A percentile compares a stretch with the other conserved stretches of the same genome.
Conservation (phyloP, 1,140 invertebrate species). For the Drosophila insularis region DNA sequence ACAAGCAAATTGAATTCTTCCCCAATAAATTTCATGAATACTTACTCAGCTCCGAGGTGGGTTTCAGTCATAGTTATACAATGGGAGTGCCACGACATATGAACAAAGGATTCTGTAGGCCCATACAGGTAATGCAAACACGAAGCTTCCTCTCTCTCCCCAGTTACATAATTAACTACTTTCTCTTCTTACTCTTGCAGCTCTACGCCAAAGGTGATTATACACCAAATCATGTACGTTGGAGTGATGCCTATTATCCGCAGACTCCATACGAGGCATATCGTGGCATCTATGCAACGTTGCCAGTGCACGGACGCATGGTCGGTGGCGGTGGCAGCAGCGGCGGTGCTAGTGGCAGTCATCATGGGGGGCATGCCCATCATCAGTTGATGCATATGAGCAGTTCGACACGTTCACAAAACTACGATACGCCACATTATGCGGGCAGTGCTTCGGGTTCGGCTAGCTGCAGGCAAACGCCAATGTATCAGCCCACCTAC, state of each 20-base stretch:
- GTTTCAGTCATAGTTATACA: slow-evolving; percentile 93
- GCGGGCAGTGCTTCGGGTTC: slow-evolving; percentile 74
- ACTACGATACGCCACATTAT: slow-evolving; percentile 80
- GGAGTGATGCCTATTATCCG: slow-evolving; percentile 81
- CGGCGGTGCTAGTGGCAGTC: slow-evolving; percentile 63
- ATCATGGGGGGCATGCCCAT: slow-evolving; percentile 44
- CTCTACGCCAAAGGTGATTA: slow-evolving; percentile 82
- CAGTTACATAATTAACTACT: background rate
- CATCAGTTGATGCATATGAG: slow-evolving; percentile 53
- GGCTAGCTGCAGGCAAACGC: slow-evolving; percentile 78
- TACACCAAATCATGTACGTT: slow-evolving; percentile 80
- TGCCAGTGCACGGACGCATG: slow-evolving; percentile 58
- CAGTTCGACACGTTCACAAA: slow-evolving; percentile 76
- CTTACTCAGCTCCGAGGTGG: slow-evolving; percentile 93
- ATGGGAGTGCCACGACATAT: slow-evolving; percentile 92
- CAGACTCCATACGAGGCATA: slow-evolving; percentile 81
- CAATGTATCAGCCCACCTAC: slow-evolving; percentile 80
- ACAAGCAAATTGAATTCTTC: slow-evolving; percentile 92
- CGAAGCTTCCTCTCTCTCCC: too few species aligned
- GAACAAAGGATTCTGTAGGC: slow-evolving; percentile 94
- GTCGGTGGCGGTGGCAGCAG: slow-evolving; percentile 62
- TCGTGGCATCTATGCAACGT: slow-evolving; percentile 77
- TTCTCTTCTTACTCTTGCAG: slow-evolving; percentile 33
- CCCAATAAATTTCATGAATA: slow-evolving; percentile 96
- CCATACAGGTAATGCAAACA: slow-evolving; percentile 84